Percentiles rank a stretch among this genome's conserved stretches.
phyloP scores from a whole-genome alignment of 2,888 invertebrate species.

The Willowsia nigromaculata region DNA sequence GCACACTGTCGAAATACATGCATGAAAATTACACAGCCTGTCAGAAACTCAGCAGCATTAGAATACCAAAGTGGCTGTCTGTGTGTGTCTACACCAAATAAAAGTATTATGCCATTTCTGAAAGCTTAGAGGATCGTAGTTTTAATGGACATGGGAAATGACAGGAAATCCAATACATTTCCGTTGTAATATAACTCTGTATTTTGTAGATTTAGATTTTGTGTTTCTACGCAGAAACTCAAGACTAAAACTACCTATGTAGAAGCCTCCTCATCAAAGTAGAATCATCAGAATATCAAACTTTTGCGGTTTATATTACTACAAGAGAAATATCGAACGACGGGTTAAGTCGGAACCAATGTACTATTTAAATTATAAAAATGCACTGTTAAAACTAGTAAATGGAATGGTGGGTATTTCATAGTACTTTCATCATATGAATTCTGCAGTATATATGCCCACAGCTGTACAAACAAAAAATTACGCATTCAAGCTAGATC shows the following conservation, averaged over 20 bases:
- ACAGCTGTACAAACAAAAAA: conserved; percentile 61
- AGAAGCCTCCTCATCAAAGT: not conserved
- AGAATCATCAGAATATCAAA: not conserved
- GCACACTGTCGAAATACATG: not conserved
- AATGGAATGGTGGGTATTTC: not conserved
- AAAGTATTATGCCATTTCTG: not conserved
- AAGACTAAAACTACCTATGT: not conserved
- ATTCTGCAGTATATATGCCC: conserved; percentile 31
- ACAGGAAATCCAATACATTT: conserved; percentile 64
- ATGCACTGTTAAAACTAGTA: not conserved
- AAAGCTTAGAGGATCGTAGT: not conserved
- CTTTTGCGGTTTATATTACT: not conserved
- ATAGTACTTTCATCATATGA: not conserved
- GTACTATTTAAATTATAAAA: not conserved
- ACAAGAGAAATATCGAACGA: not conserved
- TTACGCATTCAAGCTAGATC: conserved; percentile 21
- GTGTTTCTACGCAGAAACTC: conserved; percentile 31
- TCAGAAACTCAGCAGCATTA: not conserved
- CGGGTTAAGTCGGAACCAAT: not conserved
- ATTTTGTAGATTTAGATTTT: not conserved
- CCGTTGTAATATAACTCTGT: not conserved
- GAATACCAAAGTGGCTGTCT: not conserved
- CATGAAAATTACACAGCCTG: not conserved
- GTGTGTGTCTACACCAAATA: not conserved
- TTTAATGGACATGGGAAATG: conserved; percentile 65